phyloP scores from a whole-genome alignment of 1,140 invertebrate species.

The Caerostris darwini region DNA sequence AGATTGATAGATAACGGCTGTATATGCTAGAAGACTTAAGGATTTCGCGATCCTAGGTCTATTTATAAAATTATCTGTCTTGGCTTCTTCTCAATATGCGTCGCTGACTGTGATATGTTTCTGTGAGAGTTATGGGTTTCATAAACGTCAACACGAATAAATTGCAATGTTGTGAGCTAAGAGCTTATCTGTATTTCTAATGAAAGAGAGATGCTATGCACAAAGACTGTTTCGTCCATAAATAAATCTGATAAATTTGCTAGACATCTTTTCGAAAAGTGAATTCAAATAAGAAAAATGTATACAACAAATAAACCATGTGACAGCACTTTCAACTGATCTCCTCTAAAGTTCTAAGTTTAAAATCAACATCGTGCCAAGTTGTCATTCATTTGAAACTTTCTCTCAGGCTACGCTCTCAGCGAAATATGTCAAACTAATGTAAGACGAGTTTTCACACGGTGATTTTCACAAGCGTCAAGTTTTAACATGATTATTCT shows the following conservation, averaged over 20 bases:
- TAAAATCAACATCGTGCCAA: slow-evolving; percentile 59
- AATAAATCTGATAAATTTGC: slow-evolving; percentile 4
- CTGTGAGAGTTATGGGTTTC: not conserved
- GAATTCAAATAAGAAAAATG: slow-evolving; percentile 17
- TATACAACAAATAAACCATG: slow-evolving; percentile 17
- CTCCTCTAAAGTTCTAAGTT: slow-evolving; percentile 50
- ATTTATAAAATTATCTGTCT: slow-evolving; percentile 26
- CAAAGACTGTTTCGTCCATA: not conserved
- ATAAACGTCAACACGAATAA: slow-evolving; percentile 24
- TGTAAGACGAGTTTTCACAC: not conserved
- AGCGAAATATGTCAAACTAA: not conserved
- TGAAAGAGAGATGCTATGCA: not conserved
- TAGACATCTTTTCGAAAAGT: not conserved
- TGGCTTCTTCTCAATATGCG: slow-evolving; percentile 19
- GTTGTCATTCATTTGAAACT: slow-evolving; percentile 58
- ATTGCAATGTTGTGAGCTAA: not conserved
- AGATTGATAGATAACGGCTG: not conserved
- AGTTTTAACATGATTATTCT: not conserved
- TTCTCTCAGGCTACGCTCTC: not conserved
- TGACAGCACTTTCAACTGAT: slow-evolving; percentile 24
- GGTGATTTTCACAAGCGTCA: not conserved
- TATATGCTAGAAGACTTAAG: not conserved
- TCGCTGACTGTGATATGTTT: not conserved
- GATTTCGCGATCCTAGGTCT: not conserved
- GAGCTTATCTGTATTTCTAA: not conserved